Conservation (phyloP, 2,113 vertebrate genomes). For the Nerophis lumbriciformis region DNA sequence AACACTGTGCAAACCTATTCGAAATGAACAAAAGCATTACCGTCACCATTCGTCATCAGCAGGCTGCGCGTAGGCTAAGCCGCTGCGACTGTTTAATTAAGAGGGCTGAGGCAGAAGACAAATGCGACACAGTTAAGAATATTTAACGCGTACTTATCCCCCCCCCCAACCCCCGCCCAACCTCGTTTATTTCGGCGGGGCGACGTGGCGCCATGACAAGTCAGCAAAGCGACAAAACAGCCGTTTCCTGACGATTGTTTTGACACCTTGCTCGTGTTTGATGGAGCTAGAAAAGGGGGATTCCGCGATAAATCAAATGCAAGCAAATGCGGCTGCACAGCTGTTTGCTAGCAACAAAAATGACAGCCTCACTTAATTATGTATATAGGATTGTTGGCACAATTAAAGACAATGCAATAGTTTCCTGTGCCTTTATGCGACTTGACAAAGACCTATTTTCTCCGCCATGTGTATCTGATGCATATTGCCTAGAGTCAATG, state of each 20-base stretch:
- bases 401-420: slow-evolving; percentile 22
- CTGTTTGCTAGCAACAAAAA: slow-evolving; percentile 25
- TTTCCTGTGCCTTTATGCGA: slow-evolving; percentile 44
- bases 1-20: slow-evolving; percentile 24
- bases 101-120: slow-evolving; percentile 73
- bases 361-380: slow-evolving; percentile 39
- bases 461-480: slow-evolving; percentile 48
- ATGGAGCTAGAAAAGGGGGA: slow-evolving; percentile 41
- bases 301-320: slow-evolving; percentile 48
- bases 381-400: slow-evolving; percentile 29
- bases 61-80: slow-evolving; percentile 61
- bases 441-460: slow-evolving; percentile 48
- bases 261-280: slow-evolving; percentile 56
- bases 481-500: slow-evolving; percentile 67
- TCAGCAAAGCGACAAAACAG: slow-evolving; percentile 46
- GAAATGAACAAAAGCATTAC: slow-evolving; percentile 70
- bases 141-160: slow-evolving; percentile 73
- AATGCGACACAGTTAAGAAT: slow-evolving; percentile 73
- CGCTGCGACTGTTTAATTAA: slow-evolving; percentile 73
- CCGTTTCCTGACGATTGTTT: slow-evolving; percentile 63
- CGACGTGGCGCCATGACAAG: slow-evolving; percentile 48
- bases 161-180: slow-evolving; percentile 8
- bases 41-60: slow-evolving; percentile 64
- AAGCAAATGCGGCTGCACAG: slow-evolving; percentile 31
- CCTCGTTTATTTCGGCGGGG: slow-evolving; percentile 57